Evolutionary conservation across 2,888 invertebrate genomes (phyloP).

Genomic region (Esperia sulphurella): DNA sequence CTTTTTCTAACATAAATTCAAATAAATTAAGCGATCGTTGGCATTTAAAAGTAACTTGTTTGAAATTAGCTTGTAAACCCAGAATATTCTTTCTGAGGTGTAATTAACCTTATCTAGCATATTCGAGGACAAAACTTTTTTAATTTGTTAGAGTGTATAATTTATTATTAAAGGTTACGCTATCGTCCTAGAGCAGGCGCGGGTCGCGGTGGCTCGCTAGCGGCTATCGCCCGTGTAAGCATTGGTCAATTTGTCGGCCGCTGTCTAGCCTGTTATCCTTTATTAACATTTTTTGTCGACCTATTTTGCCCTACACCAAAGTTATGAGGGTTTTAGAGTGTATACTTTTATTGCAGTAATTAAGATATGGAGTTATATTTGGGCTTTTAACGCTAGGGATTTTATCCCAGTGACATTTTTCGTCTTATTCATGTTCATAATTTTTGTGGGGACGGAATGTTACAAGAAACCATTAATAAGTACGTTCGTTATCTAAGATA

Average conservation of each 20-base stretch:
- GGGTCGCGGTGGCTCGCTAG: slow-evolving; percentile 18
- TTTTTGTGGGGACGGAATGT: slow-evolving; percentile 14
- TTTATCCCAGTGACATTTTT: slow-evolving; percentile 40
- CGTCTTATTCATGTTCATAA: slow-evolving; percentile 30
- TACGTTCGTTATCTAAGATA: too few species aligned
- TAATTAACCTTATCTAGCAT: background rate
- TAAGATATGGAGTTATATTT: slow-evolving; percentile 67
- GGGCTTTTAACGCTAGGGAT: slow-evolving; percentile 60
- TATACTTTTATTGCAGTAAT: slow-evolving; percentile 72
- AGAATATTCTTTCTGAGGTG: background rate
- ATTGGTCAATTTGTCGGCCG: slow-evolving; percentile 61
- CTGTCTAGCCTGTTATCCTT: slow-evolving; percentile 45
- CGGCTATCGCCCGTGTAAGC: slow-evolving; percentile 50
- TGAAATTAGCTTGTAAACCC: background rate
- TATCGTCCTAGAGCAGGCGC: slow-evolving; percentile 29
- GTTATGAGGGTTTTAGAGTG: slow-evolving; percentile 63
- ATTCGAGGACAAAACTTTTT: slow-evolving; percentile 15
- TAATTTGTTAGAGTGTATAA: slow-evolving; percentile 54
- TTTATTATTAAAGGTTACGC: slow-evolving; percentile 49
- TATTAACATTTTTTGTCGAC: slow-evolving; percentile 59
- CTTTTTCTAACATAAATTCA: slow-evolving; percentile 19
- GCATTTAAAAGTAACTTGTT: too few species aligned
- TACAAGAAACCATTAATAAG: background rate
- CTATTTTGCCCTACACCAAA: slow-evolving; percentile 60
- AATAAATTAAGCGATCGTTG: too few species aligned